Base-by-base conservation (phyloP, 2,888 invertebrate species). In the Galerucella nymphaeae region DNA sequence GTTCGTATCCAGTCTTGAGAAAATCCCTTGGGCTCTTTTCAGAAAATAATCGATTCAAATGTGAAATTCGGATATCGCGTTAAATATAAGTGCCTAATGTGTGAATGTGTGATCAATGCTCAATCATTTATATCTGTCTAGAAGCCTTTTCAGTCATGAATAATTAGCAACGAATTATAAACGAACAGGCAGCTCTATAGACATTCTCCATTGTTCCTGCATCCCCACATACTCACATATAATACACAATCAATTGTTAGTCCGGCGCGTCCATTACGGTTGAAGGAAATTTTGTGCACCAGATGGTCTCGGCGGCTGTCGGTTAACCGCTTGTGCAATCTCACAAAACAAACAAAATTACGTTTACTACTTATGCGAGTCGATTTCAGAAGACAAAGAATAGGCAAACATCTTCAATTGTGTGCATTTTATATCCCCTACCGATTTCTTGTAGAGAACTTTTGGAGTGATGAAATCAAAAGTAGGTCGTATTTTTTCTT, bases 271-370 rank as follows among this genome's bases (percentile, higher is more conserved):
- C 79, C 80, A 80, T 80, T 79, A 78, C 75, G 75, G 75, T 64
- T n/a, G 57, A n/a, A 73, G 73, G 76, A 77, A 76, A 77, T 78
- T 80, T 80, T 78, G 79, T 77, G 79, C 70, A 76, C 77, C 79
- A 79, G 50, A 50, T 50, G 50, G 50, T 73, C 75, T 80, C 45
- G 45, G 38, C 68, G 48, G n/a, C 45, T 59, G 59, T 48, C 61
- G 78, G 75, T 69, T 66, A 69, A 59, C 73, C 75, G 69, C 50
- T 73, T 73, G 75, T 73, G 71, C 71, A 70, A 73, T 71, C 75
- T 75, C 75, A 72, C 73, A 71, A 75, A 75, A 75, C 71, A 69
- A 55, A 71, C 70, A 66, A 66, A 50, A 70, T 63, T 73, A 73
- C 71, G 75, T 68, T 75, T 75, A 70, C 73, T 71, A 70, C 70